These are phyloP conservation scores for Drosophila yakuba DNA, from an alignment of 1,140 invertebrate genomes.

Conservation along the genomic window DNA sequence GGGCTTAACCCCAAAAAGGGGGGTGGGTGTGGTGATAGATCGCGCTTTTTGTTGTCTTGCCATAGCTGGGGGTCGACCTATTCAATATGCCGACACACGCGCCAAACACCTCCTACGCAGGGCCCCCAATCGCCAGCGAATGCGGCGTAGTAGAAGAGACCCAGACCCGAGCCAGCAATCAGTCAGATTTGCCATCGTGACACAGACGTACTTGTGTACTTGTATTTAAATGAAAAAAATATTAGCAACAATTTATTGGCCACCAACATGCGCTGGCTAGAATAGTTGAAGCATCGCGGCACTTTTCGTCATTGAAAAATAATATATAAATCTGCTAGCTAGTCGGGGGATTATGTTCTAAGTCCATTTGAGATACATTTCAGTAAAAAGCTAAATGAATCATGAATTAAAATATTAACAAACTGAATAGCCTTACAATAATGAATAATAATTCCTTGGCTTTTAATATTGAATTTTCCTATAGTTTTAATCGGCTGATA, in stretches of 20 bases:
- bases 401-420: too few species aligned
- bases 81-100: conserved; percentile 82
- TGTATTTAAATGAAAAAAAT: conserved; percentile 2
- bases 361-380: too few species aligned
- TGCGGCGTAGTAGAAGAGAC: conserved; percentile 38
- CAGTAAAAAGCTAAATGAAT: too few species aligned
- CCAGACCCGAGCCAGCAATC: conserved; percentile 1
- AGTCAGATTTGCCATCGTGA: conserved; percentile 9
- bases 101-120: conserved; percentile 79
- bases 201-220: not conserved
- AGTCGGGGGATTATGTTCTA: too few species aligned
- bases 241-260: not conserved
- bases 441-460: too few species aligned
- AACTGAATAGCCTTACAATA: too few species aligned
- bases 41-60: conserved; percentile 63
- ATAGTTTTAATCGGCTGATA: not conserved
- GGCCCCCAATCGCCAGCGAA: conserved; percentile 31
- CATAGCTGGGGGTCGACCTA: conserved; percentile 76
- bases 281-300: too few species aligned
- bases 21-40: conserved; percentile 32
- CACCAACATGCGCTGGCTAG: not conserved
- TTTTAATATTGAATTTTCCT: not conserved
- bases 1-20: not conserved
- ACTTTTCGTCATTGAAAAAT: too few species aligned
- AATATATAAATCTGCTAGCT: too few species aligned